Base-by-base conservation (phyloP, 2,888 invertebrate genomes). In the Nycteola revayana region DNA sequence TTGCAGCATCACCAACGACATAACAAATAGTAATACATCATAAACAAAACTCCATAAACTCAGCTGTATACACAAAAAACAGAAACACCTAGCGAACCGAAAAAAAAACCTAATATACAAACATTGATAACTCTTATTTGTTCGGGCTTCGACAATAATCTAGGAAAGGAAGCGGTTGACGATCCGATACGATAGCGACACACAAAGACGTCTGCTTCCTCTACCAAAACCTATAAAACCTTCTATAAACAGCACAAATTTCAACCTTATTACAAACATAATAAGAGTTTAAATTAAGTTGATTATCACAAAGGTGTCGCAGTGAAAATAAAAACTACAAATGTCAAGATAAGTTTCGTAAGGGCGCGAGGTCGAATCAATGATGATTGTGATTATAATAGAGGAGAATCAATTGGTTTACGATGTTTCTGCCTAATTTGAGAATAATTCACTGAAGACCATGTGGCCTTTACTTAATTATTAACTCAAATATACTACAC, bases 161-260 rank as follows among this genome's bases (percentile, higher is more conserved):
- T 84, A 66, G 71, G 75, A 81, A 74, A 81, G 84, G 82, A 85
- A 86, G 77, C 84, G 77, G 80, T 78, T 81, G 78, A 78, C 84
- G 78, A 84, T 77, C 72, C 80, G 75, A 83, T 79, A 72, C 71
- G 74, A 75, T 75, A 76, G 68, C 75, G 83, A 82, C 85, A 73
- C 74, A 86, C 87, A 88, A 87, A 86, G 86, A 70, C 79, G 78
- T 84, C 85, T 86, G 86, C 87, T 87, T 88, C 87, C 87, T 84
- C 66, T 79, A 76, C 66, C 60, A 74, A 69, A 72, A 61, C 62
- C 67, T 67, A 73, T 66, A 77, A 71, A 74, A 67, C 64, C 63
- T 77, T 65, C 70, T 56, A 66, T 65, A 67, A 21, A 21, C 47
- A 20, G 2, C 30, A 49, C n/a, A 3, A 69, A 41, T 43, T 24